Percentiles rank a stretch among this genome's conserved stretches.
phyloP scores from a whole-genome alignment of 1,140 invertebrate genomes.

The Telenomus remus region DNA sequence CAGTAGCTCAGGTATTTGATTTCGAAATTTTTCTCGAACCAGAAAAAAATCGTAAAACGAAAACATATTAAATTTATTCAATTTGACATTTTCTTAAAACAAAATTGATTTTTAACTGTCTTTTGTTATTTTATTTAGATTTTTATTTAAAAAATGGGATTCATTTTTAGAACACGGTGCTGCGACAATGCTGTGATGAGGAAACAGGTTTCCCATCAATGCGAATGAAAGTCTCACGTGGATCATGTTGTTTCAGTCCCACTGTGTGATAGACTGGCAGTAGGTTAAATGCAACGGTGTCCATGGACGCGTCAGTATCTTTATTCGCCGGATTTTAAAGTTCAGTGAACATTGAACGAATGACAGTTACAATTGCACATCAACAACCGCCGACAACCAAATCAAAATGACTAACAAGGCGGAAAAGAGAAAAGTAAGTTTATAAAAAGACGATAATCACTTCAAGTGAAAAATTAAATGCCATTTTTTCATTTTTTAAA shows the following conservation, averaged over 20 bases:
- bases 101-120: too few relatives aligned
- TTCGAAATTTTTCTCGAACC: too few relatives aligned
- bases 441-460: too few relatives aligned
- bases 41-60: too few relatives aligned
- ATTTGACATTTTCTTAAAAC: too few relatives aligned
- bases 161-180: too few relatives aligned
- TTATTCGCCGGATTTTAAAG: constrained; percentile 1
- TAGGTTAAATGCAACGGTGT: constrained; percentile 50
- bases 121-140: too few relatives aligned
- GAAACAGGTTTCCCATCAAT: constrained; percentile 32
- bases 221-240: constrained; percentile 43
- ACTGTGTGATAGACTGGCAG: neutral
- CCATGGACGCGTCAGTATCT: constrained; percentile 27
- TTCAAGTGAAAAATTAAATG: too few relatives aligned
- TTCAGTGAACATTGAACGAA: constrained; percentile 16
- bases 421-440: too few relatives aligned
- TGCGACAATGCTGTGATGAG: constrained; percentile 1
- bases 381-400: neutral
- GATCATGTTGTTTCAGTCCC: neutral
- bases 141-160: too few relatives aligned
- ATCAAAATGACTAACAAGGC: neutral
- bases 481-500: neutral
- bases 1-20: too few relatives aligned
- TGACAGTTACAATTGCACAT: neutral
- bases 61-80: too few relatives aligned